These are phyloP conservation scores for Oryzias melastigma DNA, from an alignment of 2,113 vertebrate genomes.

Conservation along the genomic window DNA sequence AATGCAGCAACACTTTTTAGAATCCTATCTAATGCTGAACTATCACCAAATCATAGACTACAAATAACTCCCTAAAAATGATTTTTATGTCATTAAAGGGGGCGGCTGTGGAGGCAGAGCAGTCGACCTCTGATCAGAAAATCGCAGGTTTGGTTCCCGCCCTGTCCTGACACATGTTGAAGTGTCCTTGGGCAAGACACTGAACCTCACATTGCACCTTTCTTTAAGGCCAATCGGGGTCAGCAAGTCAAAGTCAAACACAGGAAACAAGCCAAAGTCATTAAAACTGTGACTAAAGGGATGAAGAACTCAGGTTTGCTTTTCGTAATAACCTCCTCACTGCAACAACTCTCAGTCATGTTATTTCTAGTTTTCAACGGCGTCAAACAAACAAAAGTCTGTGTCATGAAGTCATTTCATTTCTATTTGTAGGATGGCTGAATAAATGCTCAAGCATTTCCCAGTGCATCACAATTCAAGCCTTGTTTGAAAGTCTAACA, in stretches of 20 bases:
- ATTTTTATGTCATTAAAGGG: no score
- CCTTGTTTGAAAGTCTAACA: slow-evolving; percentile 25
- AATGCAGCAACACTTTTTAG: slow-evolving; percentile 1
- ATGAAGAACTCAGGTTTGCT: slow-evolving; percentile 16
- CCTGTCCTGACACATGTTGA: no score
- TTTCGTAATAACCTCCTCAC: slow-evolving; percentile 13
- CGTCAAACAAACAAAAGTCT: slow-evolving; percentile 2
- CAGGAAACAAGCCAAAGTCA: slow-evolving; percentile 35
- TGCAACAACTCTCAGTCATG: slow-evolving; percentile 12
- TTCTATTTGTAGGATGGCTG: not conserved
- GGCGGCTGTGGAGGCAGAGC: no score
- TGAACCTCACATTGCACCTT: not conserved
- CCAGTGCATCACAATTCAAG: slow-evolving; percentile 12
- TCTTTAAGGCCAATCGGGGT: slow-evolving; percentile 24
- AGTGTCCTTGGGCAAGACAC: no score
- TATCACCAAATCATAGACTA: slow-evolving; percentile 43
- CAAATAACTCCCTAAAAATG: slow-evolving; percentile 37
- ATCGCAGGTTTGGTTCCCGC: no score
- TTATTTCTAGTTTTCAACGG: not conserved
- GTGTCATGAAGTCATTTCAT: not conserved
- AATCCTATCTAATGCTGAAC: slow-evolving; percentile 33
- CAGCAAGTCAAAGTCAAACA: slow-evolving; percentile 41
- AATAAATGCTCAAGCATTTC: slow-evolving; percentile 8
- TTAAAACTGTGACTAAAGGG: slow-evolving; percentile 43
- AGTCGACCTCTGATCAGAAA: no score